Evolutionary conservation across 2,888 invertebrate species (phyloP), one percentile per base, ranked within the genome.

Genomic region (Xanthia togata): DNA sequence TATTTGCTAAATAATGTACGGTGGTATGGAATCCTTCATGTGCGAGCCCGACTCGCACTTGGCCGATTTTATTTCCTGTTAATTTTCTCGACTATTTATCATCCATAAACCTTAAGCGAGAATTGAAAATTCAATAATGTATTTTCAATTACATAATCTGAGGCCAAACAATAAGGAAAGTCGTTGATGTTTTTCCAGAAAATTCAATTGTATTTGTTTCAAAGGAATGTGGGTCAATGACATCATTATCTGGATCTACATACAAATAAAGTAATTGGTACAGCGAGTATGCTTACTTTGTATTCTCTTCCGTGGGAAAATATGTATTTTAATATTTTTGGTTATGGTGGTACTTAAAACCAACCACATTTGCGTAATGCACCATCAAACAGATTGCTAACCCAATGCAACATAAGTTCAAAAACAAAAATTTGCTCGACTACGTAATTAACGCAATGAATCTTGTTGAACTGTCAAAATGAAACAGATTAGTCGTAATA

Each of bases 41-140:
- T 31, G 31, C 31, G n/a, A n/a, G n/a, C n/a, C n/a, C n/a, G n/a
- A n/a, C n/a, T n/a, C n/a, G n/a, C n/a, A n/a, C 31, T 31, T 31
- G 1, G 31, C 2, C 31, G 31, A 2, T 31, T 31, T 31, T 31
- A 31, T 31, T 31, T 88, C 86, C 83, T 86, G 84, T 89, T 90
- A 91, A 92, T 92, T 92, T 91, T 90, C 88, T 84, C 83, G 88
- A 86, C 88, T 90, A 91, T 92, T 90, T 89, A 89, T 92, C 91
- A 91, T 90, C 65, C 78, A 82, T 35, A 35, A 71, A 85, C 85
- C 85, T 86, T 87, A 88, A 83, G 79, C 84, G 76, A 87, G 82
- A 85, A 83, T 85, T 85, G 82, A 78, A n/a, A 87, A 85, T 81
- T 83, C 57, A 76, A 78, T 84, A 82, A 83, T 81, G 76, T 73